Evolutionary conservation across 1,140 invertebrate genomes (phyloP), one percentile per base, ranked within the genome.

Genomic region (Drosophila micromelanica): DNA sequence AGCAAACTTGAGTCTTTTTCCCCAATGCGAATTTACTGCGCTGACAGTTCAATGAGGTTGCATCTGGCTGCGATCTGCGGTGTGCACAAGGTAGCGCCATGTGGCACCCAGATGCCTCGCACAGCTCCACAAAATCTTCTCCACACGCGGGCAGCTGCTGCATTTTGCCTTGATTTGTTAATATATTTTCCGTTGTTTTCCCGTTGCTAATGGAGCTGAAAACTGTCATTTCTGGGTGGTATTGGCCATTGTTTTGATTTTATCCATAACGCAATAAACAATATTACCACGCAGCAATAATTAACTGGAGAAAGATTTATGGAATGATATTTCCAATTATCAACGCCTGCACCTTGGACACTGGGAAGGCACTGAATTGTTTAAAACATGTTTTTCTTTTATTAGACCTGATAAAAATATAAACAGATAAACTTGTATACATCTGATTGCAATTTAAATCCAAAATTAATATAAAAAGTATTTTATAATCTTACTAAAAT

Each of bases 11-110:
- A 56, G 45, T 42, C n/a, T 35, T 23, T 43, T 56, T 64, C 7
- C 61, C 55, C 63, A 56, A 77, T 70, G 65, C 43, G 61, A 57
- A 55, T 67, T 55, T 56, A 79, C 48, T 57, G 54, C 27, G 48
- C 78, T 76, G 81, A 70, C 80, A 82, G 76, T 64, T 68, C 57
- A 76, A 79, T 72, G 67, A 52, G 46, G 69, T 30, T 59, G 62
- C 52, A 54, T 11, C 43, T 62, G 27, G 27, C 1, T 27, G 27
- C 38, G 23, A 49, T 12, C 38, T 56, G 15, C 15, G 51, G 27
- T 37, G 42, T 40, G 20, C 17, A 68, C 77, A 80, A 85, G 81
- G 81, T 85, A 65, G 71, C 78, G 55, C 62, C 81, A 86, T 86
- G 54, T 86, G 81, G 78, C 40, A 48, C 23, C 51, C 81, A 86